These are phyloP conservation scores for Oegoconia quadripuncta DNA, from an alignment of 2,888 invertebrate species.

Conservation along the genomic window DNA sequence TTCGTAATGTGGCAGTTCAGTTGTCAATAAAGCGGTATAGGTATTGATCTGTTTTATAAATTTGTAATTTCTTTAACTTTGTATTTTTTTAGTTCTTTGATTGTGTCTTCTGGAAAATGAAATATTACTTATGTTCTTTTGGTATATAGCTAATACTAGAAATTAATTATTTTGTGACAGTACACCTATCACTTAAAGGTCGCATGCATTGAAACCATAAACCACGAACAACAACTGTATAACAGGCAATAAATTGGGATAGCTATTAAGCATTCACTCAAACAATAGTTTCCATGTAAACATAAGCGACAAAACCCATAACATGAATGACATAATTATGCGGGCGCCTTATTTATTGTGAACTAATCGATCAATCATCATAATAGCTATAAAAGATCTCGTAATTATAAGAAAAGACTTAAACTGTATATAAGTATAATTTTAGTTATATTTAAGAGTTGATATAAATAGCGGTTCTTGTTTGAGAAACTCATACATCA, in stretches of 20 bases:
- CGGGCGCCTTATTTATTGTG: no score
- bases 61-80: no score
- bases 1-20: slow-evolving; percentile 1
- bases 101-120: slow-evolving; percentile 26
- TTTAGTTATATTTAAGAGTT: no score
- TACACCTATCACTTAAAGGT: no score
- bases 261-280: not conserved
- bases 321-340: not conserved
- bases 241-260: not conserved
- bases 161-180: not conserved
- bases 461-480: no score
- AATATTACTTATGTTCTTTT: slow-evolving; percentile 40
- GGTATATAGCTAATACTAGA: slow-evolving; percentile 35
- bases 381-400: no score
- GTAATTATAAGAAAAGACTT: no score
- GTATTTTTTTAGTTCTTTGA: not conserved
- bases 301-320: not conserved
- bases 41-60: no score
- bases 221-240: not conserved
- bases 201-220: not conserved
- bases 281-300: not conserved
- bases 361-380: no score
- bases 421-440: no score
- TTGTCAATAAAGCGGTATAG: no score
- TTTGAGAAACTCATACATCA: no score